Percentiles rank a stretch among this genome's conserved stretches.
phyloP scores from a whole-genome alignment of 2,888 invertebrate genomes.

The Aquatica leii region DNA sequence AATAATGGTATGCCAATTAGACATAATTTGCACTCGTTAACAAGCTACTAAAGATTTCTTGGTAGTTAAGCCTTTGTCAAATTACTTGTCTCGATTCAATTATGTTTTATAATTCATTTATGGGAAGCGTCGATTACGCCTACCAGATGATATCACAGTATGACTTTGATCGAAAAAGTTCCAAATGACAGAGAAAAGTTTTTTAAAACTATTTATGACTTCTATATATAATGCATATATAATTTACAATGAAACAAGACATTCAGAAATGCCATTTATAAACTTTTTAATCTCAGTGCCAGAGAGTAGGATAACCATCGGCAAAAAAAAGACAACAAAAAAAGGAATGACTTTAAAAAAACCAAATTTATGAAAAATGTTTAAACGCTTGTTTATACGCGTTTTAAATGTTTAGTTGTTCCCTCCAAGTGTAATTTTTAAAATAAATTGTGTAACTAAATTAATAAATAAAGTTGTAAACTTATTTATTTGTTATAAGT shows the following conservation, averaged over 20 bases:
- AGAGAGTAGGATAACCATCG: conserved; percentile 2
- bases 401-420: too few relatives aligned
- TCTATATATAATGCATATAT: not conserved
- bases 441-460: too few relatives aligned
- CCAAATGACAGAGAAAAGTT: too few relatives aligned
- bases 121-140: conserved; percentile 3
- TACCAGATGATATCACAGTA: conserved; percentile 2
- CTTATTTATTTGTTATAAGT: too few relatives aligned
- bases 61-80: conserved; percentile 3
- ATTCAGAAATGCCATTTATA: not conserved
- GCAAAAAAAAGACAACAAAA: conserved; percentile 7
- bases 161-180: conserved; percentile 3
- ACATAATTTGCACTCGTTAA: conserved; percentile 10
- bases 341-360: not conserved
- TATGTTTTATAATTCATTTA: too few relatives aligned
- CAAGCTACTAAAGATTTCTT: conserved; percentile 11
- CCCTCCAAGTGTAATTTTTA: too few relatives aligned
- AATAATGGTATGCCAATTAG: conserved; percentile 10
- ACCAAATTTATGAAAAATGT: conserved; percentile 6
- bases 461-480: too few relatives aligned
- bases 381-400: too few relatives aligned
- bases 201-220: too few relatives aligned
- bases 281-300: too few relatives aligned
- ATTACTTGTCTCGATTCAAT: too few relatives aligned
- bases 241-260: not conserved